phyloP scores from a whole-genome alignment of 2,888 invertebrate genomes.

The Calameuta filiformis region DNA sequence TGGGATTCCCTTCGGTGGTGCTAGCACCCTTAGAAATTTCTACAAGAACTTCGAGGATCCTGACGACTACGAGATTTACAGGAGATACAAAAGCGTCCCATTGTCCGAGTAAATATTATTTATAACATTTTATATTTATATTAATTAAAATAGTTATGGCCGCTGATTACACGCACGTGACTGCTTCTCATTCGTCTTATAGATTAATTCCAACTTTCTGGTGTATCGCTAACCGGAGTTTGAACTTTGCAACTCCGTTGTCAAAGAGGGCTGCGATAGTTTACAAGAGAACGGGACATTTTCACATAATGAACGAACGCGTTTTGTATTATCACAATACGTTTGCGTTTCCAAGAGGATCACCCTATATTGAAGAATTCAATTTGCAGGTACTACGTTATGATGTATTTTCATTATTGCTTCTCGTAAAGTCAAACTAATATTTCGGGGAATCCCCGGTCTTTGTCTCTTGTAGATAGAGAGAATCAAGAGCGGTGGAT shows the following conservation, averaged over 20 bases:
- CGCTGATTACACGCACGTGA: background rate
- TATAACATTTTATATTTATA: background rate
- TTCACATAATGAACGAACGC: constrained; percentile 3
- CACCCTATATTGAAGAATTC: constrained; percentile 10
- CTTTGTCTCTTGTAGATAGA: constrained; percentile 3
- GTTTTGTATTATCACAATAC: constrained; percentile 8
- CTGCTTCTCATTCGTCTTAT: background rate
- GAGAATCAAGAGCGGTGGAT: constrained; percentile 7
- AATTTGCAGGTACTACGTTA: constrained; percentile 5
- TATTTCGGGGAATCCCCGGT: too few species aligned
- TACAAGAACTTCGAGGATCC: background rate
- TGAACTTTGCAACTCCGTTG: background rate
- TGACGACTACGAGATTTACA: constrained; percentile 9
- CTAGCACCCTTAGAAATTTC: background rate
- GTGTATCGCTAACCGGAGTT: background rate
- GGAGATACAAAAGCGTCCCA: background rate
- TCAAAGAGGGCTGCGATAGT: background rate
- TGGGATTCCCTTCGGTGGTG: constrained; percentile 2
- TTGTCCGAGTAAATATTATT: background rate
- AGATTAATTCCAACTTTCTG: background rate
- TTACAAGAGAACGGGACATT: background rate
- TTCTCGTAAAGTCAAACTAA: too few species aligned
- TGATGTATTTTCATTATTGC: too few species aligned
- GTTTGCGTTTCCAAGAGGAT: constrained; percentile 9
- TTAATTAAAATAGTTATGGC: background rate